These are phyloP conservation scores for Periparus ater DNA, from an alignment of 2,797 vertebrate genomes.

Conservation along the genomic window DNA sequence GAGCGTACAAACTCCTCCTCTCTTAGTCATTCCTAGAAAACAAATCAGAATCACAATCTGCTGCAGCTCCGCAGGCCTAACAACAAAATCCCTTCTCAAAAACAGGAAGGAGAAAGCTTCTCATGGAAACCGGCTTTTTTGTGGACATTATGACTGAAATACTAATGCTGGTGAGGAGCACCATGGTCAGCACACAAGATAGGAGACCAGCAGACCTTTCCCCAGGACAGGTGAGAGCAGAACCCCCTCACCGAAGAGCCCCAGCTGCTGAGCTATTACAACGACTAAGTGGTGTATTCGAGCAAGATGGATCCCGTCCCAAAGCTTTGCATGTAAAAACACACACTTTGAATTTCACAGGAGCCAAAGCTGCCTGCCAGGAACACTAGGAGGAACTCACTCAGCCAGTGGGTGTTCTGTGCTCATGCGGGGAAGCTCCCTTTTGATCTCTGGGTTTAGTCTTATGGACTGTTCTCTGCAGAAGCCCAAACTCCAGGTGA, in stretches of 20 bases:
- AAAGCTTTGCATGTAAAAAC: not conserved
- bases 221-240: not conserved
- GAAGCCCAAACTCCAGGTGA: not conserved
- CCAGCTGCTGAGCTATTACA: not conserved
- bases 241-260: not conserved
- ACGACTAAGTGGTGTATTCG: fast-evolving
- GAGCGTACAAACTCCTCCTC: not conserved
- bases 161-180: not conserved
- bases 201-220: not conserved
- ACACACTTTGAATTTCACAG: not conserved
- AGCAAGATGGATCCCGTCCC: not conserved
- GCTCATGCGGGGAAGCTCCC: not conserved
- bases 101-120: slow-evolving; percentile 22
- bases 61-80: not conserved
- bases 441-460: not conserved
- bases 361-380: not conserved
- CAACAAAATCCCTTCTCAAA: slow-evolving; percentile 13
- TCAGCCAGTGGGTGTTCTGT: not conserved
- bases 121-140: not conserved
- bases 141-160: not conserved
- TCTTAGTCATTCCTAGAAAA: slow-evolving; percentile 63
- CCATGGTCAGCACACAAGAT: fast-evolving
- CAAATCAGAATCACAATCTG: slow-evolving; percentile 24
- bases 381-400: not conserved
- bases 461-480: not conserved